Base-by-base conservation (phyloP, 2,113 vertebrate genomes). In the Xiphophorus hellerii region DNA sequence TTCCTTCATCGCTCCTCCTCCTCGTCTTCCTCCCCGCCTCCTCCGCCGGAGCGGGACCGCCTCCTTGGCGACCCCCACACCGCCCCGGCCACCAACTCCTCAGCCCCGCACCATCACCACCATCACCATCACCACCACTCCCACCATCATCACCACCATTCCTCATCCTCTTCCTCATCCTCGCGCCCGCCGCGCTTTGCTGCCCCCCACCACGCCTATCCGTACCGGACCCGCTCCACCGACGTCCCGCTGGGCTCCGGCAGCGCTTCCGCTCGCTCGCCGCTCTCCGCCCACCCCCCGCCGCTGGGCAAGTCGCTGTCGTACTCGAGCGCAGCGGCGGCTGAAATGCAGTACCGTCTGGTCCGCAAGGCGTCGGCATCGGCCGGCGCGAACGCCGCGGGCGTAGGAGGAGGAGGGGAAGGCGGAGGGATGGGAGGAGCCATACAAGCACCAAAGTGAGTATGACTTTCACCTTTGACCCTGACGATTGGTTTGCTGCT, bases 291-390 rank as follows among this genome's bases (percentile, higher is more conserved):
- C 0, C 93, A 94, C 71, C 89, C 94, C 60, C 93, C 96, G 0
- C 96, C 96, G 48, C 82, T 97, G 77, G 96, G 96, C 76, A 96
- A 97, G 92, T 96, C 97, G 0, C 86, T 96, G 66, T 98, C 97
- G 27, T 97, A 98, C 87, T 96, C 97, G 54, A 97, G 97, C 1
- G 94, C 94, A 33, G 86, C 95, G 5, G 95, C 95, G 0, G 92
- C 96, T 0, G 95, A 95, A 75, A 90, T 96, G 95, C 83, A 96
- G 91, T 95, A 95, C 93, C 89, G 93, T 60, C 90, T 95, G 77
- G 93, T 95, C 71, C 91, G 93, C 66, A 94, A 95, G 90, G 91
- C 93, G 8, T 94, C 93, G 0, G 92, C 94, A 0, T 93, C 93
- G 27, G 92, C 92, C 0, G 93, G 91, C 71, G 92, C 84, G 0